Conservation (phyloP, 2,113 vertebrate species). For the Felis catus region DNA sequence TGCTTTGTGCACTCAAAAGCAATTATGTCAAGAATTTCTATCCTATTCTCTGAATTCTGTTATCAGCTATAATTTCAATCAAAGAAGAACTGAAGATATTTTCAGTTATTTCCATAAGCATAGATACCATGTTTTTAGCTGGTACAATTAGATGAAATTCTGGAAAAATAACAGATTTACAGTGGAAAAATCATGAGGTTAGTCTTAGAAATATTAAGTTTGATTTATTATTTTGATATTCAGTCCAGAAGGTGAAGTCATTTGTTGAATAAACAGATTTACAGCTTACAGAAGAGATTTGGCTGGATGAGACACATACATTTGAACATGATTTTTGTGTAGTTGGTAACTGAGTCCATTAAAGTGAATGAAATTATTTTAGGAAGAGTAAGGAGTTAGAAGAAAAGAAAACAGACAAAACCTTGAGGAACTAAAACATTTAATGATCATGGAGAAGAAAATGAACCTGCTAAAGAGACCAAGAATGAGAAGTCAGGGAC, state of each 20-base stretch:
- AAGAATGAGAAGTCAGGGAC: not conserved
- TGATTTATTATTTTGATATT: not conserved
- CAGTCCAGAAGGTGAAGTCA: not conserved
- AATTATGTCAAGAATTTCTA: not conserved
- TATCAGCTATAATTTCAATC: not conserved
- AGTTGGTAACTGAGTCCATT: not conserved
- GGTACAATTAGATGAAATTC: not conserved
- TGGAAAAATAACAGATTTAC: not conserved
- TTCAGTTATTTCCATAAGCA: not conserved
- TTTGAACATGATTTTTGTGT: not conserved
- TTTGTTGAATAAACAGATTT: not conserved
- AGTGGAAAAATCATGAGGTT: not conserved
- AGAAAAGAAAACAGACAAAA: not conserved
- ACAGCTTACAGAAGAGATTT: not conserved
- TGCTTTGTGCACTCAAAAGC: not conserved
- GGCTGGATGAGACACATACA: not conserved
- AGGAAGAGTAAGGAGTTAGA: not conserved
- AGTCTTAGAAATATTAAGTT: not conserved
- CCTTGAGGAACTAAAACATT: not conserved
- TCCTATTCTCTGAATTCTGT: not conserved
- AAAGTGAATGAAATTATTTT: not conserved
- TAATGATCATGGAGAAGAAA: not conserved
- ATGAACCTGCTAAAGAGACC: not conserved
- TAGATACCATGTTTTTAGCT: not conserved
- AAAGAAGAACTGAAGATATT: not conserved